Evolutionary conservation across 2,888 invertebrate species (phyloP), one percentile per base, ranked within the genome.

Genomic region (Orthonychiurus folsomi): DNA sequence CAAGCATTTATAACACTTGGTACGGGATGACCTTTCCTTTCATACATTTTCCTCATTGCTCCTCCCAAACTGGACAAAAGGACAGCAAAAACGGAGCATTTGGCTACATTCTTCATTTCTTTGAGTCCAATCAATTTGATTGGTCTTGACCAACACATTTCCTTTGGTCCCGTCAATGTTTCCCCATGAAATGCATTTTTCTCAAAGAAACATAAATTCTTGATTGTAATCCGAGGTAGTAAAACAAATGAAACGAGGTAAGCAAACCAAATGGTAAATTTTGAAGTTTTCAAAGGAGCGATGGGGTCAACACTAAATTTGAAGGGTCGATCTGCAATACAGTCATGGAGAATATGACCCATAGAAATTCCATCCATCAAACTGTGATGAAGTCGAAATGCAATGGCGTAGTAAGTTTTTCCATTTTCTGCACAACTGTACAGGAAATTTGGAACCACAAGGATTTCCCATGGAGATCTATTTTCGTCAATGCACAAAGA

Each of bases 251-350:
- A 67, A 48, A 65, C 9, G n/a, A 61, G 21, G 50, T 68, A 64
- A 48, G 62, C 61, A 2, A 66, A 15, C 1, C 48, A 48, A 3
- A 63, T 61, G 5, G 61, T 47, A 3, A 66, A 48, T 20, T 52
- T 55, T 1, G 63, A 54, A 3, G 59, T 56, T 53, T 66, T 66
- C 20, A 65, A 20, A 1, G 67, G 67, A 18, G 63, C 60, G 9
- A 63, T 59, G 2, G 72, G 72, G 50, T 72, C 72, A 15, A 72
- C 58, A 3, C 67, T 60, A 55, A 72, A 72, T 56, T 67, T 66
- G 59, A 72, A 72, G 1, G 69, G 67, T 53, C 66, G 64, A 53
- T 72, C 72, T 1, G 67, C 72, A 5, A 70, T 61, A 15, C 65
- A 62, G 1, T 63, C 59, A 27, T 70, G 67, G 2, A 72, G 62